These are phyloP conservation scores for Kryptolebias ocellatus DNA, from an alignment of 2,797 vertebrate genomes.

Conservation along the genomic window DNA sequence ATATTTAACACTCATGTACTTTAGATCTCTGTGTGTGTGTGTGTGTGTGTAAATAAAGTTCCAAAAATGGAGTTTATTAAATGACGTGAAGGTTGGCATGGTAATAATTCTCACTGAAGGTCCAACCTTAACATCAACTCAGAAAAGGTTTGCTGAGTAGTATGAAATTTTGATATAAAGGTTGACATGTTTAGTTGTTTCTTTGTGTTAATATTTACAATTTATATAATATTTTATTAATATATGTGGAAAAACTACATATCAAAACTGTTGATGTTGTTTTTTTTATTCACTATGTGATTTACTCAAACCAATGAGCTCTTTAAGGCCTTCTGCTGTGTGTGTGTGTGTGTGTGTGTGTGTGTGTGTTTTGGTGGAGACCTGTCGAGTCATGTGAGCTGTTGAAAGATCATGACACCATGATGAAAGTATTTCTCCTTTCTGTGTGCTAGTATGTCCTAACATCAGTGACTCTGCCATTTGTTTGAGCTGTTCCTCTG, in stretches of 20 bases:
- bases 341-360: neutral
- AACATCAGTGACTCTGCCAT: neutral
- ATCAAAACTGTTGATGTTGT: too few relatives aligned
- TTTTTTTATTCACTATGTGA: too few relatives aligned
- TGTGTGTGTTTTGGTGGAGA: slow-evolving; percentile 3
- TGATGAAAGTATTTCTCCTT: neutral
- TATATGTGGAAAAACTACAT: too few relatives aligned
- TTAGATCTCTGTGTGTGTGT: neutral
- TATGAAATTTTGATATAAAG: too few relatives aligned
- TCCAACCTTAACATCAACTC: neutral
- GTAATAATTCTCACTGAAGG: neutral
- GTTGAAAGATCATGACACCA: neutral
- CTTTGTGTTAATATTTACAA: too few relatives aligned
- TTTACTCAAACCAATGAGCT: neutral
- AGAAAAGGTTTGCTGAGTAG: neutral
- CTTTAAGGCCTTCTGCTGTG: neutral
- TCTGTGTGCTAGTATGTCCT: neutral
- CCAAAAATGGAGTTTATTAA: neutral
- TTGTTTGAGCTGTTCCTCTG: slow-evolving; percentile 29
- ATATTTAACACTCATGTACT: neutral
- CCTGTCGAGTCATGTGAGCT: neutral
- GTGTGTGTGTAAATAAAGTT: neutral
- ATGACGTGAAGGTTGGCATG: neutral
- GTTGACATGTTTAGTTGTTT: too few relatives aligned
- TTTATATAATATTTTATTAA: too few relatives aligned